phyloP scores from a whole-genome alignment of 2,797 vertebrate species.

The Triplophysa bombifrons region DNA sequence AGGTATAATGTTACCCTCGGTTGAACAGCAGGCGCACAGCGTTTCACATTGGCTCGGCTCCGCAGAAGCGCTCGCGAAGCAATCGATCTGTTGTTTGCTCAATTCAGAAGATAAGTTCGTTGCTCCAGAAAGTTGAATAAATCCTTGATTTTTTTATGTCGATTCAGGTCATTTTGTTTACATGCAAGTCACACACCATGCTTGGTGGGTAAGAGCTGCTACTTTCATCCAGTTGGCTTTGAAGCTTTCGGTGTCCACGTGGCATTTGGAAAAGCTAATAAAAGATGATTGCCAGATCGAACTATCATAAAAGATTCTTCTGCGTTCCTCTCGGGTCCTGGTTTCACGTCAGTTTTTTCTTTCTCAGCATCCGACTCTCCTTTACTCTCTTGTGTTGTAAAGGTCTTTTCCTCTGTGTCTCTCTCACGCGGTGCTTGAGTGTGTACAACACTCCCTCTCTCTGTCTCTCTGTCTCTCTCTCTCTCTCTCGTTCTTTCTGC shows the following conservation, averaged over 20 bases:
- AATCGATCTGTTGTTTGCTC: conserved; percentile 36
- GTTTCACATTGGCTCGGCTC: conserved; percentile 18
- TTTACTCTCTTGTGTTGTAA: conserved; percentile 15
- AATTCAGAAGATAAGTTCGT: background rate
- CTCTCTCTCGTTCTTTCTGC: conserved; percentile 38
- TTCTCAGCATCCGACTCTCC: conserved; percentile 14
- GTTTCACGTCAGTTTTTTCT: background rate
- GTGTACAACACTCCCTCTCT: conserved; percentile 25
- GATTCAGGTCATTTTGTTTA: conserved; percentile 6
- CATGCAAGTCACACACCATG: background rate
- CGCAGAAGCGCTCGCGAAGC: background rate
- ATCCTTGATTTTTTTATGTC: conserved; percentile 9
- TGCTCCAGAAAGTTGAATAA: conserved; percentile 12
- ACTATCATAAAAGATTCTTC: conserved; percentile 6
- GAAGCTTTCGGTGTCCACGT: conserved; percentile 49
- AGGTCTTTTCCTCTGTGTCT: conserved; percentile 13
- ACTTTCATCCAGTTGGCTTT: conserved; percentile 7
- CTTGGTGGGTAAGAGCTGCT: background rate
- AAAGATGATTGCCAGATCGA: conserved; percentile 1
- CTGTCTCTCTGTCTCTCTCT: background rate
- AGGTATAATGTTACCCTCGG: conserved; percentile 33
- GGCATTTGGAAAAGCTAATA: conserved; percentile 32
- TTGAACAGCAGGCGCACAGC: conserved; percentile 7
- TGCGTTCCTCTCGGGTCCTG: background rate
- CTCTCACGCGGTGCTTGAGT: conserved; percentile 15